These are phyloP conservation scores for Drosophila orosa DNA, from an alignment of 1,140 invertebrate species.

Conservation along the genomic window DNA sequence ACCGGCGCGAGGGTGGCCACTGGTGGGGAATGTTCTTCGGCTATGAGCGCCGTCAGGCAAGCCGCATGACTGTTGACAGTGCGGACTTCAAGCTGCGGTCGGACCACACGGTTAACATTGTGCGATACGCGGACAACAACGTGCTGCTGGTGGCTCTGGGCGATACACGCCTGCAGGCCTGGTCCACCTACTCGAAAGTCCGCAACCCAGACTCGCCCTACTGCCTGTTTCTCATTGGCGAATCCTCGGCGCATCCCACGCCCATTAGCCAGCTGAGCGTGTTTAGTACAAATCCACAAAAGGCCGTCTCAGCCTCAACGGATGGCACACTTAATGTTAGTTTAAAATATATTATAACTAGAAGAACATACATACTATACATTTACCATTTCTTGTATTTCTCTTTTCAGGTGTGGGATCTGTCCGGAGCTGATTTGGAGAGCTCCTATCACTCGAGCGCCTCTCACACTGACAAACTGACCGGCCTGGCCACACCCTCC, in stretches of 20 bases:
- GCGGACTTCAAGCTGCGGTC: slow-evolving; percentile 63
- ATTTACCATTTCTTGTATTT: not conserved
- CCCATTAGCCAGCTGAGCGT: slow-evolving; percentile 65
- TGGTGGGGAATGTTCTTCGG: slow-evolving; percentile 72
- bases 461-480: slow-evolving; percentile 56
- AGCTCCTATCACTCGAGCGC: slow-evolving; percentile 39
- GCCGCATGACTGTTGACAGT: slow-evolving; percentile 54
- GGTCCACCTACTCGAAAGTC: slow-evolving; percentile 66
- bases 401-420: slow-evolving; percentile 57
- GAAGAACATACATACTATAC: no score
- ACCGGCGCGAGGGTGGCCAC: slow-evolving; percentile 54
- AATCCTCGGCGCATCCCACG: slow-evolving; percentile 44
- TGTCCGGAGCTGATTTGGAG: slow-evolving; percentile 56
- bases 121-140: slow-evolving; percentile 60
- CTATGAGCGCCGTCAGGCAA: slow-evolving; percentile 18
- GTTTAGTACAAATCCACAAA: slow-evolving; percentile 31
- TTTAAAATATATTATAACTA: not conserved
- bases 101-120: slow-evolving; percentile 59
- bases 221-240: slow-evolving; percentile 58
- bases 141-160: slow-evolving; percentile 65
- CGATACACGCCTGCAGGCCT: slow-evolving; percentile 54
- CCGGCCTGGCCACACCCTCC: slow-evolving; percentile 49
- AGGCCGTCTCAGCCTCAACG: slow-evolving; percentile 47
- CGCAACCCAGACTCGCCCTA: slow-evolving; percentile 48
- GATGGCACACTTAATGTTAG: slow-evolving; percentile 56